These are phyloP conservation scores for Phaenicophaeus curvirostris DNA, from an alignment of 2,797 vertebrate species.

Conservation along the genomic window DNA sequence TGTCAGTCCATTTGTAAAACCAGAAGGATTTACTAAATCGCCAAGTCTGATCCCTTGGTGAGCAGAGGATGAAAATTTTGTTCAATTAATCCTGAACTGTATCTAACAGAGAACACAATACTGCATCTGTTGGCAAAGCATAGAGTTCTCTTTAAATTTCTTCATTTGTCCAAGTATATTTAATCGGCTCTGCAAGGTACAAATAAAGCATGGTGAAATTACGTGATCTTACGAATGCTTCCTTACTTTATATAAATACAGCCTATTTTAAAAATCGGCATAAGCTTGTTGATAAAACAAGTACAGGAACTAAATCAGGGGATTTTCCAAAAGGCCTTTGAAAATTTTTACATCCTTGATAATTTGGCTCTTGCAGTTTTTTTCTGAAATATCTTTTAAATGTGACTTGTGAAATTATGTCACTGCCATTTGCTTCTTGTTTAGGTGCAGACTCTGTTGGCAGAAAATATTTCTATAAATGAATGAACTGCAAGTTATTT, in stretches of 20 bases:
- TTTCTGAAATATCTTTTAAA: background rate
- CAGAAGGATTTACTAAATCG: background rate
- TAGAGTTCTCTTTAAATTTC: background rate
- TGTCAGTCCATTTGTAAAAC: background rate
- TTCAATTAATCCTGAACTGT: background rate
- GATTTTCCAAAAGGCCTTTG: background rate
- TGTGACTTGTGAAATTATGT: accelerated
- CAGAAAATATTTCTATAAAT: background rate
- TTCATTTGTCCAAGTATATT: background rate
- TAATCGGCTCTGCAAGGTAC: background rate
- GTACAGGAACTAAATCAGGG: background rate
- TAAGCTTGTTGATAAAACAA: background rate
- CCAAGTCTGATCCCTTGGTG: background rate
- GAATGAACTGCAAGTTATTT: background rate
- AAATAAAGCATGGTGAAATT: background rate
- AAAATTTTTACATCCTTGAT: background rate
- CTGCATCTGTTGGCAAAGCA: background rate
- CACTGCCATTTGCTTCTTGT: background rate
- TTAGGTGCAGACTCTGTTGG: background rate
- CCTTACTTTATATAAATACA: background rate
- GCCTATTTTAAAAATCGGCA: background rate
- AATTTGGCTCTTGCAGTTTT: background rate
- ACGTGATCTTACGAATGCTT: background rate
- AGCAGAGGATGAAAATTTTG: background rate
- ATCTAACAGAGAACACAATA: background rate